phyloP scores from a whole-genome alignment of 2,888 invertebrate genomes.

The Mythimna impura region DNA sequence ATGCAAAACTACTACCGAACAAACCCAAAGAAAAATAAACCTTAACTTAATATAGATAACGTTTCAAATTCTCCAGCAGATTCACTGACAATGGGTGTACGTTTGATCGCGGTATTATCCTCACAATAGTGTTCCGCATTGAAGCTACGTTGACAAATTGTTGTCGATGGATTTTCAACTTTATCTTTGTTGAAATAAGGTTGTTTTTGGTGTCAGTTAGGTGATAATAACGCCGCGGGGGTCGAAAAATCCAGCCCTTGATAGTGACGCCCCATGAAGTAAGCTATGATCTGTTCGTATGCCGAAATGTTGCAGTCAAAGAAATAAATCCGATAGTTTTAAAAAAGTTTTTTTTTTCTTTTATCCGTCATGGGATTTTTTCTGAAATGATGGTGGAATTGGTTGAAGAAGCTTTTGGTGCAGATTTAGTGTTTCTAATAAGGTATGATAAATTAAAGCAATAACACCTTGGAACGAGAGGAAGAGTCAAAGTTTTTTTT shows the following conservation, averaged over 20 bases:
- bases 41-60: slow-evolving; percentile 52
- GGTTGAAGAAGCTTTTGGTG: too few relatives aligned
- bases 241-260: slow-evolving; percentile 87
- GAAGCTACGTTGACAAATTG: slow-evolving; percentile 85
- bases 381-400: too few relatives aligned
- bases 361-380: too few relatives aligned
- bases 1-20: slow-evolving; percentile 64
- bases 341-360: too few relatives aligned
- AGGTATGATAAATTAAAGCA: too few relatives aligned
- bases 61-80: slow-evolving; percentile 56
- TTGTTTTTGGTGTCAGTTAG: slow-evolving; percentile 67
- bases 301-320: slow-evolving; percentile 77
- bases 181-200: slow-evolving; percentile 70
- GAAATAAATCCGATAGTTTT: slow-evolving; percentile 17
- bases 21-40: slow-evolving; percentile 62
- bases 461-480: too few relatives aligned
- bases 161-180: slow-evolving; percentile 68
- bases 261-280: slow-evolving; percentile 89
- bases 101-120: slow-evolving; percentile 89
- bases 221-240: slow-evolving; percentile 86
- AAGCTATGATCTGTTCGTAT: slow-evolving; percentile 89
- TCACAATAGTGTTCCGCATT: slow-evolving; percentile 88
- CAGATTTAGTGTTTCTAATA: too few relatives aligned
- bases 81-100: slow-evolving; percentile 81
- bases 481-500: too few relatives aligned